A percentile compares a stretch with the other conserved stretches of the same genome.
Evolutionary conservation across 2,888 invertebrate genomes (phyloP).

Genomic region (Panzeria rudis): DNA sequence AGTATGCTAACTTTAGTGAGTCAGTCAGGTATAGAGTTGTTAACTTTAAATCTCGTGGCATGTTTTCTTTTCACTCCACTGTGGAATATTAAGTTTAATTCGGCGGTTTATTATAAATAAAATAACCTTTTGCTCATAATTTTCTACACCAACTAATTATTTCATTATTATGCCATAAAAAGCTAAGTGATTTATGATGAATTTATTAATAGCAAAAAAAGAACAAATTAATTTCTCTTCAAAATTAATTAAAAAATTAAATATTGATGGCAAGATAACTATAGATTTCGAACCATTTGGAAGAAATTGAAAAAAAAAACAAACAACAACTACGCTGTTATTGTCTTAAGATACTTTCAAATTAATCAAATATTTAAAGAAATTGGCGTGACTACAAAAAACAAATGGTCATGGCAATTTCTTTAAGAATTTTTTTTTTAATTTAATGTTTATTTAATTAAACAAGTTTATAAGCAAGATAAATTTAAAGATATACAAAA

Average conservation of each 20-base stretch:
- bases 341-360: not conserved
- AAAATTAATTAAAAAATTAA: too few species aligned
- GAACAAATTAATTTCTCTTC: not conserved
- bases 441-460: conserved; percentile 1
- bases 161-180: not conserved
- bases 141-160: not conserved
- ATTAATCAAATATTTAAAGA: conserved; percentile 13
- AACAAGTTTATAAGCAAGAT: not conserved
- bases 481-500: not conserved
- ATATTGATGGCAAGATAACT: too few species aligned
- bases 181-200: not conserved
- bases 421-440: not conserved
- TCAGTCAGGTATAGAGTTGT: too few species aligned
- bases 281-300: too few species aligned
- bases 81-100: too few species aligned
- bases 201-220: not conserved
- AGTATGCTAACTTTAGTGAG: too few species aligned
- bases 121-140: not conserved
- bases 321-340: not conserved
- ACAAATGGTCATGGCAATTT: not conserved
- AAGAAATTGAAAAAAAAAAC: too few species aligned
- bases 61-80: too few species aligned
- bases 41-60: too few species aligned
- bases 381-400: not conserved
- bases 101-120: too few species aligned